Conservation (phyloP, 2,888 invertebrate genomes). For the Aphidius colemani region DNA sequence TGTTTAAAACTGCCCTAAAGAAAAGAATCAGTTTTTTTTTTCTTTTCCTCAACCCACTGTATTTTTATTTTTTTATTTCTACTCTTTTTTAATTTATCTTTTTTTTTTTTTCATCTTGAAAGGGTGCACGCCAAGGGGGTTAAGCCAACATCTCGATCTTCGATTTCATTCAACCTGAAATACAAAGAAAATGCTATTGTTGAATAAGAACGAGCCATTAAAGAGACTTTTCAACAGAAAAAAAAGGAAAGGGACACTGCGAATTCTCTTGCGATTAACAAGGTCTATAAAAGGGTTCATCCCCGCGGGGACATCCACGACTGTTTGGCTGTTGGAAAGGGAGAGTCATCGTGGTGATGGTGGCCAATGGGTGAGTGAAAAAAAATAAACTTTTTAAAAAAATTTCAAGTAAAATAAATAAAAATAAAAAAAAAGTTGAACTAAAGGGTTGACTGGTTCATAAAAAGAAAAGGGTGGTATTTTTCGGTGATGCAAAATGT, state of each 20-base stretch:
- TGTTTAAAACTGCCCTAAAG: conserved; percentile 24
- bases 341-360: conserved; percentile 31
- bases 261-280: conserved; percentile 45
- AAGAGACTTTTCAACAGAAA: conserved; percentile 36
- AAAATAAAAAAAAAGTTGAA: conserved; percentile 36
- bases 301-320: conserved; percentile 39
- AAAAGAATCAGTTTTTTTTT: conserved; percentile 18
- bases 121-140: conserved; percentile 6
- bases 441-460: conserved; percentile 24
- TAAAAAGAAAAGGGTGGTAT: conserved; percentile 33
- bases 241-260: conserved; percentile 21
- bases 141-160: conserved; percentile 21
- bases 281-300: conserved; percentile 49
- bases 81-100: conserved; percentile 10
- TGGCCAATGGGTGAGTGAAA: conserved; percentile 7
- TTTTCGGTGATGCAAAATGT: conserved; percentile 53
- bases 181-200: not conserved
- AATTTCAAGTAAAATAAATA: conserved; percentile 42
- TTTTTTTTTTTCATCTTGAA: not conserved
- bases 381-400: conserved; percentile 30
- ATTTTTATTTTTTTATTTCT: conserved; percentile 17
- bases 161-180: conserved; percentile 14
- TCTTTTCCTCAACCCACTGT: not conserved
- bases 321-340: conserved; percentile 27
- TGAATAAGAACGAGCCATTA: conserved; percentile 35